Evolutionary conservation across 2,113 vertebrate genomes (phyloP).

Genomic region (Sphyrna mokarran): DNA sequence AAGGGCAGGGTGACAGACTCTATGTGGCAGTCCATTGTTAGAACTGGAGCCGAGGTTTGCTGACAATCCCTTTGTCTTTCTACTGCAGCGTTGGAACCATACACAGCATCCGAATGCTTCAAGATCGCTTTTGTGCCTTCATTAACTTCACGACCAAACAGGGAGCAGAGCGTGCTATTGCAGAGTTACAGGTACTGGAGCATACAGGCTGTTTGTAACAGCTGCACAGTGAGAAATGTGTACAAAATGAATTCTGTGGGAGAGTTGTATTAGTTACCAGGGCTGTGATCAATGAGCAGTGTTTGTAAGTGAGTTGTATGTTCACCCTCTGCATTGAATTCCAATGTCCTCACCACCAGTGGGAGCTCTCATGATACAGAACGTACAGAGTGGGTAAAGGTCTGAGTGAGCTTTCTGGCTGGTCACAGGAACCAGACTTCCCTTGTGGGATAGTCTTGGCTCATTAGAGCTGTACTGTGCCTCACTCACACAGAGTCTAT

Average conservation of each 20-base stretch:
- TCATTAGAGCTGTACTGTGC: background rate
- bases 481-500: too few relatives aligned
- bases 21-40: background rate
- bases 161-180: background rate
- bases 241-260: background rate
- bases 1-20: too few relatives aligned
- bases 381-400: background rate
- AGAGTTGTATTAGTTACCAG: background rate
- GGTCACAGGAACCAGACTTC: background rate
- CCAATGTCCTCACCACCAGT: background rate
- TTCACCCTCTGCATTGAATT: background rate
- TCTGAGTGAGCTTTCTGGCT: background rate
- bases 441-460: background rate
- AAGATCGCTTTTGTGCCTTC: slow-evolving; percentile 35
- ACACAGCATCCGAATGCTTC: slow-evolving; percentile 27
- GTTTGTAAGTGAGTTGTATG: background rate
- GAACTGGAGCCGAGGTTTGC: background rate
- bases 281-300: background rate
- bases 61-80: background rate
- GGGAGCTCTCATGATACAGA: background rate
- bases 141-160: slow-evolving; percentile 28
- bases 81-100: background rate
- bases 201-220: background rate
- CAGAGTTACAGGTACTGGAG: background rate
- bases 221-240: background rate